A percentile compares a stretch with the other conserved stretches of the same genome.
phyloP scores from a whole-genome alignment of 2,888 invertebrate genomes.

The Trichogramma dendrolimi region DNA sequence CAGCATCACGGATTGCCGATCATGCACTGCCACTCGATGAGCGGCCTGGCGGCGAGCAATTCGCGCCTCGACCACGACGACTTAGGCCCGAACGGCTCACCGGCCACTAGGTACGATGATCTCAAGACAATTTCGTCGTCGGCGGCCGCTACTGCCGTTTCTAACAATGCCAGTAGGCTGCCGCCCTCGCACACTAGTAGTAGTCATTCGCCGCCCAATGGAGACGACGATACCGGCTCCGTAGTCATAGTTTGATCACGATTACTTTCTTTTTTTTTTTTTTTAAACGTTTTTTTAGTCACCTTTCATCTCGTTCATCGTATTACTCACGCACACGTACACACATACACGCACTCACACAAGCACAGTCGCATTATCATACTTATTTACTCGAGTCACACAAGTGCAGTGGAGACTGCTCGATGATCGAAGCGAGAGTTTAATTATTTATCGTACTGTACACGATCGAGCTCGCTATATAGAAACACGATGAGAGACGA shows the following conservation, averaged over 20 bases:
- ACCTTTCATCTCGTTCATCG: no score
- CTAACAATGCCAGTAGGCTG: conserved; percentile 10
- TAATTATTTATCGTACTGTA: no score
- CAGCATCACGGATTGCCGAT: conserved; percentile 21
- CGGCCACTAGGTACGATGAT: conserved; percentile 52
- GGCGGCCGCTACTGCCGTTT: no score
- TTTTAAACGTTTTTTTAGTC: background rate
- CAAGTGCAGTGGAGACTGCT: no score
- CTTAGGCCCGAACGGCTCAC: conserved; percentile 26
- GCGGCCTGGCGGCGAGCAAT: conserved; percentile 44
- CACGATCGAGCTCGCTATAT: no score
- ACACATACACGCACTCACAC: no score
- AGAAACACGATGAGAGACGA: no score
- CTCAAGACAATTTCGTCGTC: conserved; percentile 39
- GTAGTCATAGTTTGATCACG: conserved; percentile 50
- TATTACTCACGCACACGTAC: no score
- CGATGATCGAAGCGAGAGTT: no score
- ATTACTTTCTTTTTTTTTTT: conserved; percentile 14
- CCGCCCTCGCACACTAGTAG: conserved; percentile 46
- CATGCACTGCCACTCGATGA: conserved; percentile 28
- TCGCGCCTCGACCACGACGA: conserved; percentile 43
- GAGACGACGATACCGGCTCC: conserved; percentile 52
- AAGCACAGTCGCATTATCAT: no score
- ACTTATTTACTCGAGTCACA: no score
- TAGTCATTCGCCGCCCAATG: conserved; percentile 44